Evolutionary conservation across 1,140 invertebrate species (phyloP).

Genomic region (Drosophila orena): DNA sequence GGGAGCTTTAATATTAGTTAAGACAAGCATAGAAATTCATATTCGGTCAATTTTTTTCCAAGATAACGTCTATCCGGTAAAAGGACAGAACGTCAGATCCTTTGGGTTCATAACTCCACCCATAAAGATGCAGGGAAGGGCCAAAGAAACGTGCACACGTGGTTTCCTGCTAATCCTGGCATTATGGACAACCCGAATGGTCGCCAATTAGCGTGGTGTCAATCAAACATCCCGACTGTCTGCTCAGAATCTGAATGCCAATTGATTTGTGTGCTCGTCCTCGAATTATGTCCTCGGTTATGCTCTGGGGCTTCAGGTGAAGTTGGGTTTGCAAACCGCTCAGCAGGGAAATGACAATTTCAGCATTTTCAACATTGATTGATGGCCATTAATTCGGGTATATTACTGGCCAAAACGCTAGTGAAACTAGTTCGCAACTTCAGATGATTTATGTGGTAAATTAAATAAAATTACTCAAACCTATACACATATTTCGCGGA

Average conservation of each 20-base stretch:
- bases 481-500: no score
- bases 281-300: slow-evolving; percentile 10
- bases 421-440: background rate
- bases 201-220: slow-evolving; percentile 53
- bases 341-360: slow-evolving; percentile 22
- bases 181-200: slow-evolving; percentile 40
- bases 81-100: background rate
- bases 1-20: no score
- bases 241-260: slow-evolving; percentile 21
- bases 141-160: slow-evolving; percentile 1
- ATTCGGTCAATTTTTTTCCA: no score
- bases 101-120: slow-evolving; percentile 2
- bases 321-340: background rate
- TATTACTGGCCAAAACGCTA: slow-evolving; percentile 5
- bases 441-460: background rate
- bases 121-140: no score
- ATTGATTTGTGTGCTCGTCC: slow-evolving; percentile 39
- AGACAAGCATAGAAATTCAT: no score
- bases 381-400: slow-evolving; percentile 33
- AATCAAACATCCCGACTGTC: slow-evolving; percentile 38
- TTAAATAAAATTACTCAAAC: no score
- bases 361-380: slow-evolving; percentile 29
- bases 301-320: background rate
- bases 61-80: background rate
- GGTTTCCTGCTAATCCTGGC: slow-evolving; percentile 36